Evolutionary conservation across 2,888 invertebrate genomes (phyloP), one percentile per base, ranked within the genome.

Genomic region (Ariolimax columbianus): DNA sequence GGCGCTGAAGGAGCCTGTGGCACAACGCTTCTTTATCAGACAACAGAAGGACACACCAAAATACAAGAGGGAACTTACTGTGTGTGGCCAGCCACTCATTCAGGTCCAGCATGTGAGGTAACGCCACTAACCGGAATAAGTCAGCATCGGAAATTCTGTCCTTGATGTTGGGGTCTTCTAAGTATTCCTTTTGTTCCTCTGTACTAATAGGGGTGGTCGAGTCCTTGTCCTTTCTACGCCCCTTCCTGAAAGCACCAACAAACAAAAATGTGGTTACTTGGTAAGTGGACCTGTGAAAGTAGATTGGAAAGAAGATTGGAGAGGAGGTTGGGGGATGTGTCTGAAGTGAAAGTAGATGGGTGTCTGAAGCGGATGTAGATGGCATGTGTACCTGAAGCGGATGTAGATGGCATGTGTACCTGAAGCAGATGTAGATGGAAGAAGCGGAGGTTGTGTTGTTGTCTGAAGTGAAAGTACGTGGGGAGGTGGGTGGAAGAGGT

Each of bases 31-130:
- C n/a, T n/a, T n/a, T n/a, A n/a, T n/a, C n/a, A n/a, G n/a, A n/a
- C n/a, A n/a, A n/a, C n/a, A n/a, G n/a, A n/a, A n/a, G n/a, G n/a
- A n/a, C n/a, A n/a, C n/a, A n/a, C n/a, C n/a, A n/a, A n/a, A n/a
- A 17, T 11, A 33, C 66, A 66, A 30, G 11, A 33, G 9, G 11
- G 33, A 63, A 95, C 97, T 96, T 95, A 98, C 98, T 98, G 95
- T 99, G 99, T 90, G 98, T 98, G 90, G 99, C 99, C 93, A 99
- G 96, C 99, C 99, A 99, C 96, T 99, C 99, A 95, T 99, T 98
- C 95, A 97, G 97, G 95, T 99, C 99, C 94, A 99, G 96, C 89
- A 98, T 98, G 91, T 97, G 96, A 91, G 99, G 99, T 95, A 99
- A 96, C 95, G 97, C 97, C 90, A 99, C 98, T 94, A 99, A 96